Conservation (phyloP, 2,797 vertebrate genomes). For the Rhincodon typus region DNA sequence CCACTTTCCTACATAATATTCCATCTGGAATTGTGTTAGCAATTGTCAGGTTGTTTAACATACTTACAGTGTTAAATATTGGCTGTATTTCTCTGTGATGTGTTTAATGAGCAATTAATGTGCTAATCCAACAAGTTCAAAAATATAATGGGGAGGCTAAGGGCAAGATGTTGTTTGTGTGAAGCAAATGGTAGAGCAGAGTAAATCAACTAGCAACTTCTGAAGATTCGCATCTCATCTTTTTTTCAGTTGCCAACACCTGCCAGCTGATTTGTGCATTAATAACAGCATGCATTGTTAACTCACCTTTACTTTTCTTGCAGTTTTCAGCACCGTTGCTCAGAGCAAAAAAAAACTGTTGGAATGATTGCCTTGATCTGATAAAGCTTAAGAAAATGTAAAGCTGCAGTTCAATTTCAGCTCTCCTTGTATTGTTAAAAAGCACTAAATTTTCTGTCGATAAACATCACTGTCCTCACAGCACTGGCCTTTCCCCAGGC, state of each 20-base stretch:
- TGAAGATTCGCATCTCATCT: background rate
- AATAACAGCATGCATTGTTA: background rate
- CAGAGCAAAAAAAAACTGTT: background rate
- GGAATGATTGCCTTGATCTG: slow-evolving; percentile 10
- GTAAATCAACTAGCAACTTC: background rate
- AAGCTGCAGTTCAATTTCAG: background rate
- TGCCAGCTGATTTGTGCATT: background rate
- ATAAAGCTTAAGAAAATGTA: background rate
- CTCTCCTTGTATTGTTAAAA: background rate
- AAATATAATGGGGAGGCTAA: background rate
- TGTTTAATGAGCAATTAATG: background rate
- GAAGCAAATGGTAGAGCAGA: background rate
- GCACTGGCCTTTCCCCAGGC: background rate
- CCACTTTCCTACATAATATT: no score
- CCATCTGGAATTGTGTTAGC: background rate
- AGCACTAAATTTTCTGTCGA: background rate
- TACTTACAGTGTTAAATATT: no score
- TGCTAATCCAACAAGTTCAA: background rate
- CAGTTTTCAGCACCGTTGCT: background rate
- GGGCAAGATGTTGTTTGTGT: background rate
- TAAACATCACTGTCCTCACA: background rate
- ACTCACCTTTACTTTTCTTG: background rate
- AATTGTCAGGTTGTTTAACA: background rate
- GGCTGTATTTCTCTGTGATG: no score
- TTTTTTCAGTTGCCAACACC: background rate